phyloP scores from a whole-genome alignment of 1,140 invertebrate species.

The Megalonaias nervosa region DNA sequence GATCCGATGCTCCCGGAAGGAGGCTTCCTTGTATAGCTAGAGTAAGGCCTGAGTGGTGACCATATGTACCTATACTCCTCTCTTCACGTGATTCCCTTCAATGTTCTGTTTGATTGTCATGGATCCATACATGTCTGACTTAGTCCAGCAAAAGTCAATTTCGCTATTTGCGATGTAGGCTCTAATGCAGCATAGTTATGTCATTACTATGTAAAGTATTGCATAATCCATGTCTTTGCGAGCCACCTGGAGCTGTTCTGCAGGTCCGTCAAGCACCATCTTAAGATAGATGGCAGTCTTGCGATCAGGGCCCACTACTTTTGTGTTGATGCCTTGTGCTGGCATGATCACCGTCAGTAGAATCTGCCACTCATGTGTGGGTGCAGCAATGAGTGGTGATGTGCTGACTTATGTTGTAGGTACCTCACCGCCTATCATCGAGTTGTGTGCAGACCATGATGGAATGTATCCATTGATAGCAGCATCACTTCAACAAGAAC shows the following conservation, averaged over 20 bases:
- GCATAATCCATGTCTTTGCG: background rate
- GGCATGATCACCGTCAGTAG: no score
- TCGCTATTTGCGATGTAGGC: conserved; percentile 24
- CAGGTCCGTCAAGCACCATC: conserved; percentile 11
- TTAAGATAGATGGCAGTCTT: background rate
- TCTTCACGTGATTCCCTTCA: conserved; percentile 12
- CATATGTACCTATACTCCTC: conserved; percentile 11
- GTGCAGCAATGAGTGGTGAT: no score
- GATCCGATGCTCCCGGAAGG: no score
- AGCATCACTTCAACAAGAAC: no score
- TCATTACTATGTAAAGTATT: conserved; percentile 15
- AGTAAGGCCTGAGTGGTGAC: conserved; percentile 16
- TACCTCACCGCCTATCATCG: no score
- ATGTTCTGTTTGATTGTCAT: conserved; percentile 1
- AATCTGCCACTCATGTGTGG: no score
- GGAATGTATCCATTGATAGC: no score
- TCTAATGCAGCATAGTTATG: background rate
- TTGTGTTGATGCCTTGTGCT: no score
- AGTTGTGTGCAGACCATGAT: no score
- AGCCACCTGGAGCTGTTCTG: conserved; percentile 13
- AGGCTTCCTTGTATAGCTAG: conserved; percentile 6
- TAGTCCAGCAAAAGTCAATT: conserved; percentile 12
- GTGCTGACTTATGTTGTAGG: no score
- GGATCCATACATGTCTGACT: conserved; percentile 21
- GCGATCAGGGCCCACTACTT: no score